Evolutionary conservation across 2,888 invertebrate species (phyloP), one percentile per base, ranked within the genome.

Genomic region (Callosobruchus maculatus): DNA sequence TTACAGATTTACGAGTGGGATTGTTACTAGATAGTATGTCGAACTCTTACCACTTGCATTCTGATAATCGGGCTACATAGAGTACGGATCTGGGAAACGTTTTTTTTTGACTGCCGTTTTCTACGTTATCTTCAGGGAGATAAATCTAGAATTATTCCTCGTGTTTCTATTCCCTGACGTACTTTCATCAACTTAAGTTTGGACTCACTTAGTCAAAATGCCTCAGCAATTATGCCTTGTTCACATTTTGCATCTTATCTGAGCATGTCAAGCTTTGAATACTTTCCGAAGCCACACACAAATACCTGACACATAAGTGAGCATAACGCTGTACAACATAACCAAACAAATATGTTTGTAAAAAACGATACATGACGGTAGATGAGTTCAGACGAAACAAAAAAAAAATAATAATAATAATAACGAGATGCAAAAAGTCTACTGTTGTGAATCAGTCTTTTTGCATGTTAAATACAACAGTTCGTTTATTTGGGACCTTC

Each of bases 361-460:
- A 26, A 26, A 49, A 49, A 73, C 72, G 72, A 68, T 68, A 71
- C 21, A 67, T 21, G 67, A 73, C 66, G 20, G 22, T 31, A 70
- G 26, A 70, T 31, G 30, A 66, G 21, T 70, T 67, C 21, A 21
- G 68, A 9, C 21, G 21, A 68, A 77, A 74, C 67, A 67, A 71
- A 76, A 76, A 26, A 31, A 31, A 20, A 74, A 76, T 72, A 70
- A 70, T n/a, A n/a, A n/a, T n/a, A n/a, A n/a, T n/a, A 72, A 70
- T 67, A 74, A 77, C 76, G 76, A 73, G 76, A 76, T 82, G 83
- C 82, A 83, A 83, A 83, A 83, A 82, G 82, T 80, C 83, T 82
- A 82, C 80, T 77, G 77, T 75, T 78, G 77, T 79, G 80, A 74
- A 74, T 83, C 83, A 83, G 83, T 83, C 83, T 83, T 82, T 82